These are phyloP conservation scores for Heliconius erato DNA, from an alignment of 2,888 invertebrate species.

Conservation along the genomic window DNA sequence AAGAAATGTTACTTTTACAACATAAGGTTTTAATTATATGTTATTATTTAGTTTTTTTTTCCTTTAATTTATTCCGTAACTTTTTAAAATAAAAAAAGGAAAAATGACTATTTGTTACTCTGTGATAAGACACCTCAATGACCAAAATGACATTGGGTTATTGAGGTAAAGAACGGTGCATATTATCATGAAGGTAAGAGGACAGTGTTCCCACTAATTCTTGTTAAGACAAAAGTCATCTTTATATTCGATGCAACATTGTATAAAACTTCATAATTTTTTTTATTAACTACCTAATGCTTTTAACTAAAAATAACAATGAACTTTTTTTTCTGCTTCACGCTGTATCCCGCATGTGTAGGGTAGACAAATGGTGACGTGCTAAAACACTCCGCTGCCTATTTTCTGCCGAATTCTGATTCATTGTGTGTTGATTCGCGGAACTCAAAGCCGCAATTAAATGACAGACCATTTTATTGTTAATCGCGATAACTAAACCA, in stretches of 20 bases:
- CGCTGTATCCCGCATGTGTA: too few relatives aligned
- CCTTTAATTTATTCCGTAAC: too few relatives aligned
- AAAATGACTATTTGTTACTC: not conserved
- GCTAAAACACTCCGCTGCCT: too few relatives aligned
- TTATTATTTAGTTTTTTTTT: not conserved
- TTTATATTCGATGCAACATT: not conserved
- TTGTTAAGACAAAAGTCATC: not conserved
- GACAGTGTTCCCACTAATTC: not conserved
- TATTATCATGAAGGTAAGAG: not conserved
- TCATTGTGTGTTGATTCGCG: too few relatives aligned
- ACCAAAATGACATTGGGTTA: slow-evolving; percentile 18
- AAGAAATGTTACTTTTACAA: not conserved
- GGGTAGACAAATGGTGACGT: too few relatives aligned
- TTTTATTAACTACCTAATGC: not conserved
- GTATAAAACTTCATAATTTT: not conserved
- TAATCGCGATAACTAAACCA: not conserved
- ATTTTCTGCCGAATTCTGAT: too few relatives aligned
- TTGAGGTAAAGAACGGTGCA: not conserved
- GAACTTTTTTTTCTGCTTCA: not conserved
- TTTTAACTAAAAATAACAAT: not conserved
- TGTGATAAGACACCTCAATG: not conserved
- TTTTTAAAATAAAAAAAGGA: not conserved
- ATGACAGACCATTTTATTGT: not conserved
- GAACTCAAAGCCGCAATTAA: too few relatives aligned
- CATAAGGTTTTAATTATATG: not conserved